Evolutionary conservation across 2,888 invertebrate genomes (phyloP), one percentile per base, ranked within the genome.

Genomic region (Tachina fera): DNA sequence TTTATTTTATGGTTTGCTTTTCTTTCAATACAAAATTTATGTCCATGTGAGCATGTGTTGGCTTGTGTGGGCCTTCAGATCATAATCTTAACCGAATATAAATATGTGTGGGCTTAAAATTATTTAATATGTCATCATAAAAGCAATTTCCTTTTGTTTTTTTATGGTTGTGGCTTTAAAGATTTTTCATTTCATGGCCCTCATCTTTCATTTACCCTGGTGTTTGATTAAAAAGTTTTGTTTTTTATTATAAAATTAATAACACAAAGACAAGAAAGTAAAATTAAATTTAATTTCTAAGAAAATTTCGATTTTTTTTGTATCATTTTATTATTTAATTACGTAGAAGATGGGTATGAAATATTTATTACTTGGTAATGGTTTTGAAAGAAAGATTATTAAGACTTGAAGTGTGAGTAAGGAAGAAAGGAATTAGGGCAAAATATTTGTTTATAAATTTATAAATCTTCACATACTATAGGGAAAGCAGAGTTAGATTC

Each of bases 61-160:
- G 3, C n/a, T 43, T 71, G 1, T 71, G 1, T 45, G 45, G 9
- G 14, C 16, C 16, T 31, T 31, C 31, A 31, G 31, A 31, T 31
- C 58, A 58, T 31, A 39, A 60, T 60, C 60, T 39, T 19, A 41
- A 14, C 31, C 41, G 16, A n/a, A 41, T 10, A 47, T 45, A 65
- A 6, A 9, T 1, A 22, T 65, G 45, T 47, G 22, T 39, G n/a
- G 60, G 19, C 47, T 47, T 60, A 39, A 72, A 72, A 31, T 71
- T 75, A 71, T 60, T 67, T 77, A 80, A 74, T 74, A 78, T 70
- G 65, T 71, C 75, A 71, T 80, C 65, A 76, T 63, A 60, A 84
- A 84, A 84, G 60, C 60, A 80, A 84, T 80, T 80, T 84, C 53
- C 79, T 79, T 75, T 75, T 68, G 19, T 75, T 71, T 84, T 31